phyloP scores from a whole-genome alignment of 2,797 vertebrate genomes.

The Megalops cyprinoides region DNA sequence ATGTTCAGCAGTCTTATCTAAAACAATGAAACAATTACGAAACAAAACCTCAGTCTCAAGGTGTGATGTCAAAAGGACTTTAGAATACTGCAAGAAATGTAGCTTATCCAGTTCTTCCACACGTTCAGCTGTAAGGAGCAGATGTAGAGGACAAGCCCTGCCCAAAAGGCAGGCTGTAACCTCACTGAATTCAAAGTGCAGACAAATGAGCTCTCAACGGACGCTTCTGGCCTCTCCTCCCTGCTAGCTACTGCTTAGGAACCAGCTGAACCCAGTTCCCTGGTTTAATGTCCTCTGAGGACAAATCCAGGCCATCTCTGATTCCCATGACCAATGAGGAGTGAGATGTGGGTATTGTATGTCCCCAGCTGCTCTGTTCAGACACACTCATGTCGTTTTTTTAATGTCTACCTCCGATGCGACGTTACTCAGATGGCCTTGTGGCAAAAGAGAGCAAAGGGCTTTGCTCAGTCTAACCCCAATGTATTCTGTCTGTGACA shows the following conservation, averaged over 20 bases:
- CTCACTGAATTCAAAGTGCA: background rate
- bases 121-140: background rate
- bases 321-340: background rate
- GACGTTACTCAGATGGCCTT: background rate
- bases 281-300: background rate
- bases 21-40: too few species aligned
- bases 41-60: too few species aligned
- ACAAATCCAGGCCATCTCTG: background rate
- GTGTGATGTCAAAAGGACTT: too few species aligned
- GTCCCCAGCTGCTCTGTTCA: background rate
- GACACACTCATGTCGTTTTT: background rate
- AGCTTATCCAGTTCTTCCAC: background rate
- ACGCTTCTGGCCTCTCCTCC: background rate
- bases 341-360: background rate
- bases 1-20: too few species aligned
- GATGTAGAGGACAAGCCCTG: background rate
- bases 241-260: background rate
- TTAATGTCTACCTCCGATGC: background rate
- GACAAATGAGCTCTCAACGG: background rate
- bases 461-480: too few species aligned
- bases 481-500: too few species aligned
- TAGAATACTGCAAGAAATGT: background rate
- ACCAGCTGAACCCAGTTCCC: constrained; percentile 1
- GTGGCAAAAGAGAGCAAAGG: background rate
- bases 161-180: background rate